phyloP scores from a whole-genome alignment of 2,113 vertebrate genomes.

The Regulus satrapa region DNA sequence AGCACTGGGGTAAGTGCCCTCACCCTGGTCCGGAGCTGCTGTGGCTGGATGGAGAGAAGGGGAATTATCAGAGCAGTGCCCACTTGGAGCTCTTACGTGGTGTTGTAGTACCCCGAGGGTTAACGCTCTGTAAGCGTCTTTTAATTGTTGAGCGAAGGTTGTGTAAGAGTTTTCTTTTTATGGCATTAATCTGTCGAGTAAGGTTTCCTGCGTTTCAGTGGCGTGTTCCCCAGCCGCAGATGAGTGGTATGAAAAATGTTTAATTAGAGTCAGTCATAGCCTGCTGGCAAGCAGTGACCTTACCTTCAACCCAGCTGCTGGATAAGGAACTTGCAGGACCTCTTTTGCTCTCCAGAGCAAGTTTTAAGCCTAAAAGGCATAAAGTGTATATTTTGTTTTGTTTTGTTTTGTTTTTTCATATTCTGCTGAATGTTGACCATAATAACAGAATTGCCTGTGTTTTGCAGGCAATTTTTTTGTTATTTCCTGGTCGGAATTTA shows the following conservation, averaged over 20 bases:
- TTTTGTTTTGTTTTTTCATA: not conserved
- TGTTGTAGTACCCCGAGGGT: slow-evolving; percentile 25
- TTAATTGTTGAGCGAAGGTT: slow-evolving; percentile 46
- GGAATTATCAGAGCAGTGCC: not conserved
- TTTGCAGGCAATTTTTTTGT: not conserved
- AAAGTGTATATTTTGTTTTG: too few relatives aligned
- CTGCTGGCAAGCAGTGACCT: slow-evolving; percentile 68
- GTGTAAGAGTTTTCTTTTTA: slow-evolving; percentile 54
- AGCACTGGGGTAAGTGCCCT: accelerated
- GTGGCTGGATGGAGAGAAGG: not conserved
- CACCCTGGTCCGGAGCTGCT: not conserved
- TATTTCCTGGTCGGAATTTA: not conserved
- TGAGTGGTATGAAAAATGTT: slow-evolving; percentile 60
- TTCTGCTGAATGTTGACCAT: not conserved
- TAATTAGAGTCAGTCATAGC: slow-evolving; percentile 67
- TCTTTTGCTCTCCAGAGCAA: not conserved
- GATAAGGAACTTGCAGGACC: not conserved
- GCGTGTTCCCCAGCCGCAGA: slow-evolving; percentile 43
- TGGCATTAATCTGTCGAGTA: slow-evolving; percentile 62
- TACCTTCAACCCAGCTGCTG: slow-evolving; percentile 56
- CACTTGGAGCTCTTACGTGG: not conserved
- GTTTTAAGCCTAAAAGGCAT: not conserved
- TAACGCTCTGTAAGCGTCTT: slow-evolving; percentile 39
- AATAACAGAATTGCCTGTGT: not conserved
- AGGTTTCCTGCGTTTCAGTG: slow-evolving; percentile 69